Conservation (phyloP, 1,140 invertebrate species). For the Aphaenogaster floridana region DNA sequence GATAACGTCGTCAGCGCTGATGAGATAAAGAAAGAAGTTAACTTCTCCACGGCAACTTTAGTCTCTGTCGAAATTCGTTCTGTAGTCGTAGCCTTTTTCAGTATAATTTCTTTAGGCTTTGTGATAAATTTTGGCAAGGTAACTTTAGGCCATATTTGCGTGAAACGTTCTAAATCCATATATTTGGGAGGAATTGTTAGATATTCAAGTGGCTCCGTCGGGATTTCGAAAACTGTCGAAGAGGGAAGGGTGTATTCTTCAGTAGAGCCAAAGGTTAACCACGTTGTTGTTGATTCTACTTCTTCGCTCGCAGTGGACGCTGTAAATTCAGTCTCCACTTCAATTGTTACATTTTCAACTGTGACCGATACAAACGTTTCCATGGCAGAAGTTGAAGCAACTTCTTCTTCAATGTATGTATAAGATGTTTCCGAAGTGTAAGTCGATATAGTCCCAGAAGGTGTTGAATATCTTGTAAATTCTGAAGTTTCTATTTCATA, state of each 20-base stretch:
- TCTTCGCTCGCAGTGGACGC: background rate
- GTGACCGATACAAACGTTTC: background rate
- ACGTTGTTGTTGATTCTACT: background rate
- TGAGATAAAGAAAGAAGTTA: constrained; percentile 29
- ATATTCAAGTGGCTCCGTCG: constrained; percentile 26
- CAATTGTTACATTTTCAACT: background rate
- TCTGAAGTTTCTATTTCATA: constrained; percentile 5
- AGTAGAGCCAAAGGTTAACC: constrained; percentile 29
- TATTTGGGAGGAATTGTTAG: background rate
- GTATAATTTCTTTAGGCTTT: constrained; percentile 12
- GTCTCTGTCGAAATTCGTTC: background rate
- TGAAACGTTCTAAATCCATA: background rate
- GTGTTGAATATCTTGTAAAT: constrained; percentile 15
- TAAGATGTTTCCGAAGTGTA: background rate
- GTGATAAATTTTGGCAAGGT: constrained; percentile 11
- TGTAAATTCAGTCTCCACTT: background rate
- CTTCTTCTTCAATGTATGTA: background rate
- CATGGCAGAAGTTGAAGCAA: background rate
- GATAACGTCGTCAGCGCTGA: constrained; percentile 26
- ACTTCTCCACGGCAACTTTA: background rate
- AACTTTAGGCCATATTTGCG: background rate
- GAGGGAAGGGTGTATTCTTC: constrained; percentile 43
- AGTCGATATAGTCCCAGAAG: background rate
- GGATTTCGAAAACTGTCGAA: constrained; percentile 27
- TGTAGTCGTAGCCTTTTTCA: background rate